These are phyloP conservation scores for Dendrophyllia cribrosa DNA, from an alignment of 64 coral and sea anemone genomes.

Conservation along the genomic window DNA sequence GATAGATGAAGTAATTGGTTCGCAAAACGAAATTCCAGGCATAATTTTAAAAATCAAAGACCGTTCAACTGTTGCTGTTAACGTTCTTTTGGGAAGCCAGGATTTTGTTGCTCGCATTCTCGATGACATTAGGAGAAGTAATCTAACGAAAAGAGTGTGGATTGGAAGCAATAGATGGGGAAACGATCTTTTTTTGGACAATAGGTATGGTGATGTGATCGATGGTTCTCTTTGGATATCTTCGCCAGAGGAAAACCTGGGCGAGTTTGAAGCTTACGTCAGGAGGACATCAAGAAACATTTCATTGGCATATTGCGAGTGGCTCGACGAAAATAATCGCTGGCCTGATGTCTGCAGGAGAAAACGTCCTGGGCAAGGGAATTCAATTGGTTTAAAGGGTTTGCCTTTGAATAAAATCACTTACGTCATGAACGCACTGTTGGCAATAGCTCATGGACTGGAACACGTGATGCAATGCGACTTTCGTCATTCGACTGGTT, in stretches of 20 bases:
- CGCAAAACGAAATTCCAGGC: neutral
- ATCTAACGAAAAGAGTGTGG: slow-evolving; percentile 62
- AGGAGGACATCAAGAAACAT: neutral
- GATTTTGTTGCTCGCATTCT: slow-evolving; percentile 39
- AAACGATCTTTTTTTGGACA: neutral
- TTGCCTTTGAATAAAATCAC: slow-evolving; percentile 26
- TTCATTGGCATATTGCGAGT: slow-evolving; percentile 30
- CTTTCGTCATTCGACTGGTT: neutral
- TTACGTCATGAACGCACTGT: slow-evolving; percentile 65
- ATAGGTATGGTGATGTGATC: slow-evolving; percentile 28
- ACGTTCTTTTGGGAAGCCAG: slow-evolving; percentile 27
- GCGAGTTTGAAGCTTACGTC: slow-evolving; percentile 1
- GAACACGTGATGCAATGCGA: neutral
- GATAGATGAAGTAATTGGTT: neutral
- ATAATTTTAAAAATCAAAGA: slow-evolving; percentile 23
- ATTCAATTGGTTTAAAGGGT: neutral
- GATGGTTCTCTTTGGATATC: slow-evolving; percentile 56
- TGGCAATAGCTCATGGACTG: slow-evolving; percentile 40
- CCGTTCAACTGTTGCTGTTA: slow-evolving; percentile 31
- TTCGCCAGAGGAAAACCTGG: neutral
- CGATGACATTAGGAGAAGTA: slow-evolving; percentile 51
- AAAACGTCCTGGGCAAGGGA: neutral
- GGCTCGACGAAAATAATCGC: neutral
- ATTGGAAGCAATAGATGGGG: slow-evolving; percentile 54
- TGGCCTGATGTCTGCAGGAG: neutral